Evolutionary conservation across 2,888 invertebrate species (phyloP).

Genomic region (Dicranocentrus wangi): DNA sequence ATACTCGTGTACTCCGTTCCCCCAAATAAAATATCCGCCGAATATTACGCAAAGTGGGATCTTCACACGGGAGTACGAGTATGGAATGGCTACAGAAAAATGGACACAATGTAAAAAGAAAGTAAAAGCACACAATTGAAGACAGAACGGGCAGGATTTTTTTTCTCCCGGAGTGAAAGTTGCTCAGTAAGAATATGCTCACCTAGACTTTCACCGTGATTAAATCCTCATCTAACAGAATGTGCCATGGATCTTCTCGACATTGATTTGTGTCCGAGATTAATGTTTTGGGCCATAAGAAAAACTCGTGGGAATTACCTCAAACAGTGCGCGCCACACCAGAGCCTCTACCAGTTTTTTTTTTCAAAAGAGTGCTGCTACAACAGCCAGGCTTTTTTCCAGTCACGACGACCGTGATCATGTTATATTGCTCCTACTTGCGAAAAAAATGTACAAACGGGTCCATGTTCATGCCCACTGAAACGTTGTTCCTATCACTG

Average conservation of each 20-base stretch:
- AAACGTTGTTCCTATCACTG: background rate
- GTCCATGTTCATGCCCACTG: background rate
- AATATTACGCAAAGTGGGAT: too few species aligned
- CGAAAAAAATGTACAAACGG: background rate
- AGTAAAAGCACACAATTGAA: too few species aligned
- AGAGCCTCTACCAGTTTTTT: background rate
- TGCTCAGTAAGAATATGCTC: background rate
- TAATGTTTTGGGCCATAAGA: conserved; percentile 66
- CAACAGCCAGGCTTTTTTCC: background rate
- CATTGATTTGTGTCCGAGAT: conserved; percentile 72
- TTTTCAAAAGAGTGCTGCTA: background rate
- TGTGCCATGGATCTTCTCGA: conserved; percentile 68
- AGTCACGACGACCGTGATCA: too few species aligned
- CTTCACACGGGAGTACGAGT: too few species aligned
- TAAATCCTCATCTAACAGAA: conserved; percentile 71
- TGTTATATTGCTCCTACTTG: too few species aligned
- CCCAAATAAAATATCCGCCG: too few species aligned
- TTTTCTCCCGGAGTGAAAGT: background rate
- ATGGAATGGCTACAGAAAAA: too few species aligned
- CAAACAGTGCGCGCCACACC: conserved; percentile 29
- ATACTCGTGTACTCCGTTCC: too few species aligned
- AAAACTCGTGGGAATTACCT: conserved; percentile 66
- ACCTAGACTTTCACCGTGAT: conserved; percentile 64
- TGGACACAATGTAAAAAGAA: too few species aligned
- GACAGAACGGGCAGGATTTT: too few species aligned